phyloP scores from a whole-genome alignment of 2,113 vertebrate species.

The Burhinus oedicnemus region DNA sequence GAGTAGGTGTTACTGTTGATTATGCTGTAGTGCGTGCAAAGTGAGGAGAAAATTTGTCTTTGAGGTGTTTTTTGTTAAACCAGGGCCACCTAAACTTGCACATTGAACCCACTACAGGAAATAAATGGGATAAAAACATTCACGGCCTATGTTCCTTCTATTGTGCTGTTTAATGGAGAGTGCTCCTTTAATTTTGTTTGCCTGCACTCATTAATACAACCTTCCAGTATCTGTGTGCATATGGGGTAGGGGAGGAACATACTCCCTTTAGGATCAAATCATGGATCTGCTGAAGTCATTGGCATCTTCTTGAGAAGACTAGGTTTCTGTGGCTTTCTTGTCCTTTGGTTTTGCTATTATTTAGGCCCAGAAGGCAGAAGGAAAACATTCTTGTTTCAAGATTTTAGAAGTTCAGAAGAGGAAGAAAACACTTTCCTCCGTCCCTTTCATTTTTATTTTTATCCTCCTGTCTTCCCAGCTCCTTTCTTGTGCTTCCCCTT shows the following conservation, averaged over 20 bases:
- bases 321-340: neutral
- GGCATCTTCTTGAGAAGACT: neutral
- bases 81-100: neutral
- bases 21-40: neutral
- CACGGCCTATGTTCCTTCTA: neutral
- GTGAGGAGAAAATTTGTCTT: neutral
- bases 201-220: neutral
- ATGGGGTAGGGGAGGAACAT: neutral
- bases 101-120: neutral
- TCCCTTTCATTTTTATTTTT: neutral
- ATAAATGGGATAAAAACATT: neutral
- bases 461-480: neutral
- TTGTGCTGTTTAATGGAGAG: neutral
- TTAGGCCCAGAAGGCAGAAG: neutral
- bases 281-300: neutral
- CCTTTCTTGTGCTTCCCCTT: neutral
- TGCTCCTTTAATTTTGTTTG: neutral
- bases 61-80: neutral
- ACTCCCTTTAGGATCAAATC: neutral
- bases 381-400: neutral
- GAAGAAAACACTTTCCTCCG: neutral
- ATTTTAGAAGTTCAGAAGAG: neutral
- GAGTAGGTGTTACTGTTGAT: conserved; percentile 64
- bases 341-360: neutral
- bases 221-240: accelerated